Percentiles rank a stretch among this genome's conserved stretches.
Evolutionary conservation across 2,113 vertebrate genomes (phyloP).

Genomic region (Todiramphus saurophagus): DNA sequence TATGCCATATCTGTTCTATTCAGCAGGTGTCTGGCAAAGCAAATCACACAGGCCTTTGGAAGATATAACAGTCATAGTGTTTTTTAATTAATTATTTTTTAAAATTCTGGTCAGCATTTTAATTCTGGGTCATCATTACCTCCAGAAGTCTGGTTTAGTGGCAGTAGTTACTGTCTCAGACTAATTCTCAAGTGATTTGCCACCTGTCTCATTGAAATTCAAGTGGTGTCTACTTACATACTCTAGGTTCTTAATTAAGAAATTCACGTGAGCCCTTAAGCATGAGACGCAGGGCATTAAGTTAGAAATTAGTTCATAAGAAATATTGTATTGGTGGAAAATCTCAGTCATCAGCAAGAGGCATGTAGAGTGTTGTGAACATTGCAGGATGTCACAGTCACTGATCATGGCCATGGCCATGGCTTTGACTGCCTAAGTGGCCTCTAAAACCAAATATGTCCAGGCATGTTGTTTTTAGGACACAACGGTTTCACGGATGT

Average conservation of each 20-base stretch:
- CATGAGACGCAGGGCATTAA: neutral
- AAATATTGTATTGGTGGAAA: neutral
- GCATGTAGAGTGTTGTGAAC: neutral
- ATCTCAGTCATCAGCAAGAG: fast-evolving
- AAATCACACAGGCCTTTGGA: neutral
- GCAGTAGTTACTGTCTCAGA: neutral
- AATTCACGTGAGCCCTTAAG: neutral
- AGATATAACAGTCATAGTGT: neutral
- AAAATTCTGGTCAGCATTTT: neutral
- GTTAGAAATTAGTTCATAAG: neutral
- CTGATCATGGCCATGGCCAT: neutral
- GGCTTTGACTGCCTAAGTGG: neutral
- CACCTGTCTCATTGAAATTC: neutral
- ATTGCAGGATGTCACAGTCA: neutral
- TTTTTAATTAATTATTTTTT: neutral
- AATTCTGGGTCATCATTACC: neutral
- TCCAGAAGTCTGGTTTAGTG: neutral
- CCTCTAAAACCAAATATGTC: neutral
- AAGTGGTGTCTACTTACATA: neutral
- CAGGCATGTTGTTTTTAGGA: neutral
- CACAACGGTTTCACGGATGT: neutral
- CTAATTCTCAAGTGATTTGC: neutral
- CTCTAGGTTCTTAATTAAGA: neutral
- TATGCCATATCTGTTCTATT: neutral
- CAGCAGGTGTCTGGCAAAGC: neutral